Evolutionary conservation across 2,797 vertebrate genomes (phyloP).

Genomic region (Lepus townsendii): DNA sequence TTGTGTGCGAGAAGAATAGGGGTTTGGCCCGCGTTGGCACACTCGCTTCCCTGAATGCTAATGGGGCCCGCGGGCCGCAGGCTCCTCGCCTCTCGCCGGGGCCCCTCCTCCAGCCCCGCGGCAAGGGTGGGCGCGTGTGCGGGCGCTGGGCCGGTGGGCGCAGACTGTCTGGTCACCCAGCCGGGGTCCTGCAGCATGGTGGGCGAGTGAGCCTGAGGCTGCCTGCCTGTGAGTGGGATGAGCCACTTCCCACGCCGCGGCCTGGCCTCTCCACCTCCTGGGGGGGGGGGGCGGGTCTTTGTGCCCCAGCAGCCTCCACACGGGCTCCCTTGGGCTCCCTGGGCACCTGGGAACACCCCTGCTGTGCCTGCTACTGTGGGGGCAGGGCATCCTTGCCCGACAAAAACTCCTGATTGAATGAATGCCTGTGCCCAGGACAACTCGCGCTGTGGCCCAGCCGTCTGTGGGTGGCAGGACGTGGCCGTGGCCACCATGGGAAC

Average conservation of each 20-base stretch:
- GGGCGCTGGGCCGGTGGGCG: background rate
- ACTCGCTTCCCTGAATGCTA: slow-evolving; percentile 85
- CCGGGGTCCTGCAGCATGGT: background rate
- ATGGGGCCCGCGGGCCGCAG: slow-evolving; percentile 71
- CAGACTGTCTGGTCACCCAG: background rate
- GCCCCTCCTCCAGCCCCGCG: slow-evolving; percentile 36
- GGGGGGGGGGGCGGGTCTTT: background rate
- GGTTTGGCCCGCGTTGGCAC: slow-evolving; percentile 82
- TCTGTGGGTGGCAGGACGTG: background rate
- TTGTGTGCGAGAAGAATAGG: slow-evolving; percentile 85
- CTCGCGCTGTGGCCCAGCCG: background rate
- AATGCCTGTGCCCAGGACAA: background rate
- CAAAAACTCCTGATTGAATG: background rate
- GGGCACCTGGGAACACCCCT: background rate
- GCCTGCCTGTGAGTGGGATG: background rate
- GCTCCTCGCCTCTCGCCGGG: background rate
- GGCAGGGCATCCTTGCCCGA: background rate
- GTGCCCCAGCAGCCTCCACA: background rate
- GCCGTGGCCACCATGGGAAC: background rate
- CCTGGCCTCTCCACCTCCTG: background rate
- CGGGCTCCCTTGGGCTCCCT: background rate
- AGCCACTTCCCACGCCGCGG: background rate
- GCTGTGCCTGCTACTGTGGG: background rate
- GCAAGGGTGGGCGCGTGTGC: background rate
- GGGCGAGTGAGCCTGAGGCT: background rate